A percentile compares a stretch with the other conserved stretches of the same genome.
These are phyloP conservation scores for Phylloscopus collybita DNA, from an alignment of 2,797 vertebrate species.

Conservation along the genomic window DNA sequence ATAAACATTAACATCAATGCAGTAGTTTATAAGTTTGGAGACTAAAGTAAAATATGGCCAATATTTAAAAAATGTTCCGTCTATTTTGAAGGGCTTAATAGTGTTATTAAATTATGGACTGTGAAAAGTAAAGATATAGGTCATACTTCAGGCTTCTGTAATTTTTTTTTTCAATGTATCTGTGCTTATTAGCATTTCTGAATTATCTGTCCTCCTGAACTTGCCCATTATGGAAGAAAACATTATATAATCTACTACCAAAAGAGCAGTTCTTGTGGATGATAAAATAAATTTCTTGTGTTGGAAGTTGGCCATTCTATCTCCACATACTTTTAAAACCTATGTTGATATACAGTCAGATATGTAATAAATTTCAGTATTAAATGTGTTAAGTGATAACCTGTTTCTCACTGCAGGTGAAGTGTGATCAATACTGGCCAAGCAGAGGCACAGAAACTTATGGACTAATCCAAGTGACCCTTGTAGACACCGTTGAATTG, in stretches of 20 bases:
- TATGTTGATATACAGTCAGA: not conserved
- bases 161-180: not conserved
- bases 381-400: not conserved
- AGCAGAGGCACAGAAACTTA: constrained; percentile 96
- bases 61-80: not conserved
- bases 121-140: not conserved
- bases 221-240: not conserved
- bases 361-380: not conserved
- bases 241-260: not conserved
- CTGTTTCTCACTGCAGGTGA: constrained; percentile 84
- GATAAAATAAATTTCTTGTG: not conserved
- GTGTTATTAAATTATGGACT: not conserved
- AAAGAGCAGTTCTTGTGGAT: not conserved
- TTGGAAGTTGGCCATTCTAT: not conserved
- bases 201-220: not conserved
- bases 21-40: not conserved
- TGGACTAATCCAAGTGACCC: constrained; percentile 93
- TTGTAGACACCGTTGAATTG: constrained; percentile 95
- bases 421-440: constrained; percentile 99
- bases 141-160: not conserved
- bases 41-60: constrained; percentile 3
- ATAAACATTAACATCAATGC: constrained; percentile 37
- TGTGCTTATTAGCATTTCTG: not conserved
- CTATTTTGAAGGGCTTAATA: not conserved
- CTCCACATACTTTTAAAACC: not conserved